Percentiles rank a stretch among this genome's conserved stretches.
phyloP scores from a whole-genome alignment of 1,140 invertebrate genomes.

The Vanessa atalanta region DNA sequence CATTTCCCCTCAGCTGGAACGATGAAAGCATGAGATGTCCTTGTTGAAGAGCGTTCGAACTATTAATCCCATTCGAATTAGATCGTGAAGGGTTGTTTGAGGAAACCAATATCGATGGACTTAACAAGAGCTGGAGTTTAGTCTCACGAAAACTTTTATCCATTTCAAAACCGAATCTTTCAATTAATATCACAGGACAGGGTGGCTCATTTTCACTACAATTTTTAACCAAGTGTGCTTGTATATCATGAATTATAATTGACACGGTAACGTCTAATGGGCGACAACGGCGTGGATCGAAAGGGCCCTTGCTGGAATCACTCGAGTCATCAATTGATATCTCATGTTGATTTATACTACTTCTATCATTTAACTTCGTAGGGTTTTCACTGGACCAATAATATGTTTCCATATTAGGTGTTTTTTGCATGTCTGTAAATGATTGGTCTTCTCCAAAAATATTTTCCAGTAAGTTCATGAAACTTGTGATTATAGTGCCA shows the following conservation, averaged over 20 bases:
- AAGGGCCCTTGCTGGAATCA: conserved; percentile 81
- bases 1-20: conserved; percentile 95
- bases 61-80: conserved; percentile 71
- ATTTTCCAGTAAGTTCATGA: conserved; percentile 96
- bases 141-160: conserved; percentile 96
- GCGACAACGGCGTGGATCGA: conserved; percentile 93
- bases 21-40: conserved; percentile 95
- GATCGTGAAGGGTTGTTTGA: conserved; percentile 86
- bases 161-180: conserved; percentile 98
- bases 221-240: conserved; percentile 95
- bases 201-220: conserved; percentile 92
- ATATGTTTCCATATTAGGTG: conserved; percentile 76
- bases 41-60: conserved; percentile 86
- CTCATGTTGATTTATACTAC: conserved; percentile 76
- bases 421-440: conserved; percentile 94
- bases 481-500: conserved; percentile 93
- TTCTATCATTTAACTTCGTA: conserved; percentile 79
- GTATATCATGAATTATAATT: conserved; percentile 97
- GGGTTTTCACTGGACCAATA: conserved; percentile 76
- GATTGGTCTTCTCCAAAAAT: conserved; percentile 97
- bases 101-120: conserved; percentile 92
- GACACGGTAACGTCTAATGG: conserved; percentile 95
- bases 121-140: conserved; percentile 93
- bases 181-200: conserved; percentile 94
- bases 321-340: conserved; percentile 82